Conservation (phyloP, 2,113 vertebrate genomes). For the Platysteira castanea region DNA sequence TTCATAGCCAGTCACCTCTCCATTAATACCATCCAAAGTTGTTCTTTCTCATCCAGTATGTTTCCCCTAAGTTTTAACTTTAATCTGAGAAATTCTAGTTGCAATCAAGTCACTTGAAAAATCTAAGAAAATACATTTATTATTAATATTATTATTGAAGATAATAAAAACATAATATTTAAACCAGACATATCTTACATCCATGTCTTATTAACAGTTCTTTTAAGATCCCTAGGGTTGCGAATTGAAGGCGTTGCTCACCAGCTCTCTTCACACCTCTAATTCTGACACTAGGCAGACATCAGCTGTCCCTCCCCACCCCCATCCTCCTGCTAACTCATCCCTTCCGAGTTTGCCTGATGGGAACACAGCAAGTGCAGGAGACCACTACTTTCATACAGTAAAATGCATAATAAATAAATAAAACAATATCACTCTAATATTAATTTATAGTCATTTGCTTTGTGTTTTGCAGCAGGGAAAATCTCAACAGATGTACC, state of each 20-base stretch:
- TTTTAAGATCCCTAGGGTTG: background rate
- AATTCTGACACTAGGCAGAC: background rate
- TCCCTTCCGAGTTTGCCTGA: conserved; percentile 34
- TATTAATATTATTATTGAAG: background rate
- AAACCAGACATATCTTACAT: background rate
- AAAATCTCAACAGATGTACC: background rate
- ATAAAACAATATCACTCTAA: background rate
- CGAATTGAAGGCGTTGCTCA: background rate
- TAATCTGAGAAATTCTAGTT: background rate
- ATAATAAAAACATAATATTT: background rate
- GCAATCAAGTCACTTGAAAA: background rate
- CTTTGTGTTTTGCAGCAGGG: background rate
- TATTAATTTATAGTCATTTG: background rate
- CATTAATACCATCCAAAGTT: background rate
- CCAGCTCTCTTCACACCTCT: background rate
- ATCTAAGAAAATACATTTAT: background rate
- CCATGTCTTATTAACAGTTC: background rate
- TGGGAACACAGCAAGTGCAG: conserved; percentile 19
- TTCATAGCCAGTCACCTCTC: background rate
- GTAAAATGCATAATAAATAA: conserved; percentile 21
- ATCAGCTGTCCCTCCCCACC: background rate
- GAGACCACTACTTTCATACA: background rate
- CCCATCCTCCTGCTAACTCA: conserved; percentile 66
- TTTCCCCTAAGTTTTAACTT: background rate
- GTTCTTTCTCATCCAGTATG: accelerated